phyloP scores from a whole-genome alignment of 2,888 invertebrate genomes.

The Ophion ellenae region DNA sequence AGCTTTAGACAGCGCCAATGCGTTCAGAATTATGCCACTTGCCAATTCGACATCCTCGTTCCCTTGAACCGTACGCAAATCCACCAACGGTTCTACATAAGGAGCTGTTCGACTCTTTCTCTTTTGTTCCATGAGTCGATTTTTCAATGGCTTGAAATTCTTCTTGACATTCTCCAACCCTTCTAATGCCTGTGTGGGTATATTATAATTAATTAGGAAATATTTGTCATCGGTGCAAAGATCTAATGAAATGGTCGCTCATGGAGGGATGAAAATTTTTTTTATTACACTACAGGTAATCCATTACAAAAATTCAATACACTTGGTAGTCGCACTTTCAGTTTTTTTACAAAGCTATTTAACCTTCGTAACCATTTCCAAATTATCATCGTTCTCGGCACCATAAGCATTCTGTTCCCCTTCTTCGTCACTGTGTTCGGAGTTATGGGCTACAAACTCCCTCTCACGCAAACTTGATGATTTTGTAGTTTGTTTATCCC shows the following conservation, averaged over 20 bases:
- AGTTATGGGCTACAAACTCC: background rate
- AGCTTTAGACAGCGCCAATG: background rate
- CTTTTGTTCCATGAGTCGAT: background rate
- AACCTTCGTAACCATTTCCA: background rate
- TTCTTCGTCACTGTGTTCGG: slow-evolving; percentile 5
- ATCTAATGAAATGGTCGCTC: slow-evolving; percentile 5
- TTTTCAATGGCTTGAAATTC: background rate
- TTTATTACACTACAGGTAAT: slow-evolving; percentile 2
- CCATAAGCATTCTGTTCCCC: background rate
- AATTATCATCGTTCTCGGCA: slow-evolving; percentile 4
- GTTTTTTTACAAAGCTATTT: slow-evolving; percentile 3
- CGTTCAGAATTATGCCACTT: slow-evolving; percentile 6
- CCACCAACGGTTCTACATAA: background rate
- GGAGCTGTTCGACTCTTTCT: background rate
- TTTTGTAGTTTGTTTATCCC: background rate
- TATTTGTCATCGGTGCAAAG: slow-evolving; percentile 1
- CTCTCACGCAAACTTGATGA: slow-evolving; percentile 2
- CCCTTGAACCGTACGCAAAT: background rate
- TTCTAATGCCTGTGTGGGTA: slow-evolving; percentile 2
- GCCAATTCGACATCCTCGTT: background rate
- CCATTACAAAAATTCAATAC: background rate
- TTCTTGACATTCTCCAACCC: background rate
- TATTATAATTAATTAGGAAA: background rate
- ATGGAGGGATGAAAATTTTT: background rate
- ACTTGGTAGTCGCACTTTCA: background rate